Conservation (phyloP, 35 echinoderm and acorn worm species). For the Hemicentrotus pulcherrimus region DNA sequence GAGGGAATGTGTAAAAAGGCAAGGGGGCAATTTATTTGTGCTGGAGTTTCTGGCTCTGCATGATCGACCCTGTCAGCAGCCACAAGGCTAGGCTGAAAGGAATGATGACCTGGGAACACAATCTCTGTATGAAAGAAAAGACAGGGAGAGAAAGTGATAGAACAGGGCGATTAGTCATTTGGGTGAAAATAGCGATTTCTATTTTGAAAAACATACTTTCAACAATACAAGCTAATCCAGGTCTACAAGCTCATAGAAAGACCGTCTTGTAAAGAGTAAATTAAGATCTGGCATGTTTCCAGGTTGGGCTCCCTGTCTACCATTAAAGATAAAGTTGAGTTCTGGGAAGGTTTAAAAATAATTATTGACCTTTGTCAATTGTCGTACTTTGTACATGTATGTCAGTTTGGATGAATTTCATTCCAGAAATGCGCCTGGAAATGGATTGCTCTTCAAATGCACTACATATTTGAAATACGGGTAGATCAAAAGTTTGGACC, state of each 20-base stretch:
- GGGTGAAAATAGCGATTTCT: background rate
- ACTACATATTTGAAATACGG: no score
- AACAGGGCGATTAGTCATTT: background rate
- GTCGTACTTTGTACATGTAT: no score
- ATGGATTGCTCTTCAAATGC: no score
- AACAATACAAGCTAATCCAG: background rate
- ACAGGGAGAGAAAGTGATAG: background rate
- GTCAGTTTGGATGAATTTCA: no score
- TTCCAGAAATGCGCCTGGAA: no score
- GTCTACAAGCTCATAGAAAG: background rate
- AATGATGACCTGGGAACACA: slow-evolving; percentile 47
- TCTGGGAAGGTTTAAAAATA: no score
- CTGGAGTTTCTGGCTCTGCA: slow-evolving; percentile 37
- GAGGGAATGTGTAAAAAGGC: slow-evolving; percentile 47
- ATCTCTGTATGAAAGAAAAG: background rate
- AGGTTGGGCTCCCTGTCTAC: background rate
- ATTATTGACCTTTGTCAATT: no score
- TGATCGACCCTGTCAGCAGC: background rate
- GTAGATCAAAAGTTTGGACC: no score
- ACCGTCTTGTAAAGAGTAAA: background rate
- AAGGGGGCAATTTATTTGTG: slow-evolving; percentile 47
- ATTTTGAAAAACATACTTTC: background rate
- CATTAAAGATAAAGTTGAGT: background rate
- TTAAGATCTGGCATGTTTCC: background rate
- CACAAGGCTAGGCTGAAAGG: slow-evolving; percentile 30